Base-by-base conservation (phyloP, 2,113 vertebrate genomes). In the Micronycteris hirsuta region DNA sequence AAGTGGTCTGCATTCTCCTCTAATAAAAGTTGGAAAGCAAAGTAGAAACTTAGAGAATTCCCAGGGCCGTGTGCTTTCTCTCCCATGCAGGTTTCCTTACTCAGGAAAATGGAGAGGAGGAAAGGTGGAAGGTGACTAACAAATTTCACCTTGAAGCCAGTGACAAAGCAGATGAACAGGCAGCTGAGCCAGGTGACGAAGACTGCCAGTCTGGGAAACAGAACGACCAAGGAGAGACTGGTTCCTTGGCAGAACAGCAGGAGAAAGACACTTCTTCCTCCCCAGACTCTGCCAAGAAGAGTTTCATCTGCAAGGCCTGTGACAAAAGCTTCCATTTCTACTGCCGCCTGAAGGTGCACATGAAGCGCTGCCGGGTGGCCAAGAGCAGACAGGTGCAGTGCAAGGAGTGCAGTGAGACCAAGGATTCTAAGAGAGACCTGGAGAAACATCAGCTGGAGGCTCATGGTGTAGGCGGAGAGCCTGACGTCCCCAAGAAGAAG, bases 311-410 rank as follows among this genome's bases (percentile, higher is more conserved):
- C 86, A 97, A 97, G 95, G 99, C 99, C 98, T 99, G 99, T 2
- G 97, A 97, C 71, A 99, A 99, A 95, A 98, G 96, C 52, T 99
- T 99, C 82, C 98, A 98, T 70, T 99, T 99, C 98, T 99, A 98
- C 95, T 99, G 99, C 96, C 97, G 98, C 17, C 97, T 99, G 78
- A 97, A 98, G 95, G 98, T 99, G 76, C 99, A 99, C 80, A 11
- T 97, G 97, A 99, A 98, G 91, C 96, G 97, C 67, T 99, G 99
- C 97, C 56, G 97, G 2, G 97, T 98, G 90, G 98, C 99, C 41
- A 97, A 98, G 89, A 98, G 98, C 70, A 97, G 96, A 22, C 97
- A 98, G 78, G 98, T 98, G 70, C 98, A 98, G 87, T 98, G 98
- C 28, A 97, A 98, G 0, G 98, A 98, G 45, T 99, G 99, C 85